Percentiles rank a stretch among this genome's conserved stretches.
Evolutionary conservation across 1,140 invertebrate species (phyloP).

Genomic region (Arctopsyche grandis): DNA sequence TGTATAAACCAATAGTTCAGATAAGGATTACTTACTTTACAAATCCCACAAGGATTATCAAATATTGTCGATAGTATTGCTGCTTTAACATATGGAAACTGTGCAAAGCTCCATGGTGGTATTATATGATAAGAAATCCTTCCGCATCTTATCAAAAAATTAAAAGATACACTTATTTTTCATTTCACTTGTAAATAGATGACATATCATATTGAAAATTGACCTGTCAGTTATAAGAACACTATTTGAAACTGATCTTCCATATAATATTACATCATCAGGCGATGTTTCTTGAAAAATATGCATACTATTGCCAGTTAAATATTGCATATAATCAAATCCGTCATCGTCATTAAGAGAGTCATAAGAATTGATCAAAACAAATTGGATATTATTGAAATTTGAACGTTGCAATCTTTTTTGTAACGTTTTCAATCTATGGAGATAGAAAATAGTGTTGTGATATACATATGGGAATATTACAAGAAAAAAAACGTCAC

Average conservation of each 20-base stretch:
- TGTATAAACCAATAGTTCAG: too few species aligned
- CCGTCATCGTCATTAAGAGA: not conserved
- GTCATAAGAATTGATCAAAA: not conserved
- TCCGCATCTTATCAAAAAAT: slow-evolving; percentile 56
- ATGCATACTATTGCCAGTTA: not conserved
- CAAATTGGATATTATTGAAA: not conserved
- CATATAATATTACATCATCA: not conserved
- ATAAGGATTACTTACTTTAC: slow-evolving; percentile 51
- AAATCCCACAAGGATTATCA: slow-evolving; percentile 61
- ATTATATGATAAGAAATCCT: slow-evolving; percentile 60
- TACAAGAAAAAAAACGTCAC: not conserved
- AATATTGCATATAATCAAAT: not conserved
- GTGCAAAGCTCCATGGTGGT: slow-evolving; percentile 61
- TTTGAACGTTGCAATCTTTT: slow-evolving; percentile 3
- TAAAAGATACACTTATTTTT: too few species aligned
- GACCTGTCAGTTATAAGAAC: slow-evolving; percentile 41
- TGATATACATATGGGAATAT: not conserved
- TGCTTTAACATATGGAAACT: slow-evolving; percentile 62
- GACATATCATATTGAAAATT: too few species aligned
- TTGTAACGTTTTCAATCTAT: slow-evolving; percentile 11
- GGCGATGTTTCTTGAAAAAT: not conserved
- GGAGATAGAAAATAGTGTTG: not conserved
- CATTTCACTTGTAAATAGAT: too few species aligned
- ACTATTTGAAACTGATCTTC: not conserved
- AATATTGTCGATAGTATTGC: slow-evolving; percentile 61